A percentile compares a stretch with the other conserved stretches of the same genome.
Conservation (phyloP, 2,113 vertebrate genomes). For the Anolis carolinensis region DNA sequence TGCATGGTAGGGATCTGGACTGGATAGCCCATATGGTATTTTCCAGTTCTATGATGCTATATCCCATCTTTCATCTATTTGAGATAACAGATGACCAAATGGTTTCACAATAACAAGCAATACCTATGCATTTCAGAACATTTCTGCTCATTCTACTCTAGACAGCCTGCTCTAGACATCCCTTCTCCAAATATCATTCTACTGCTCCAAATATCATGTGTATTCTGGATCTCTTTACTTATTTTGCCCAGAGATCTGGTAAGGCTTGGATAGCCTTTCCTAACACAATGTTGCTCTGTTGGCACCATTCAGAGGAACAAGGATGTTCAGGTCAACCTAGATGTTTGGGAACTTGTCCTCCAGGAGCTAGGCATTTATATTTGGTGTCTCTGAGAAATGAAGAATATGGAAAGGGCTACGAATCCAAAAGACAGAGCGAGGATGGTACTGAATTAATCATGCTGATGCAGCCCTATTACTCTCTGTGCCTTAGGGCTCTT, state of each 20-base stretch:
- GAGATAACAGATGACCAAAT: too few relatives aligned
- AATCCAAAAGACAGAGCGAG: background rate
- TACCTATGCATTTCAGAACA: background rate
- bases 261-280: background rate
- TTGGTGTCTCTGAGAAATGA: background rate
- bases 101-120: background rate
- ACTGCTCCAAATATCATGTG: background rate
- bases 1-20: too few relatives aligned
- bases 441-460: background rate
- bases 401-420: background rate
- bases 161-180: background rate
- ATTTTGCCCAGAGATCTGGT: background rate
- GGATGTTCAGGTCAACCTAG: too few relatives aligned
- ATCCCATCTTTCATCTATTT: too few relatives aligned
- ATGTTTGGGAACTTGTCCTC: background rate
- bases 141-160: background rate
- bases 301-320: too few relatives aligned
- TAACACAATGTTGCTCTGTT: background rate
- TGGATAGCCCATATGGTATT: too few relatives aligned
- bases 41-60: too few relatives aligned
- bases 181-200: too few relatives aligned
- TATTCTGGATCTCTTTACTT: too few relatives aligned
- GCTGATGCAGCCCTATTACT: background rate
- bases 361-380: background rate
- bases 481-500: background rate